phyloP scores from a whole-genome alignment of 2,113 vertebrate species.

The Terrapene triunguis region DNA sequence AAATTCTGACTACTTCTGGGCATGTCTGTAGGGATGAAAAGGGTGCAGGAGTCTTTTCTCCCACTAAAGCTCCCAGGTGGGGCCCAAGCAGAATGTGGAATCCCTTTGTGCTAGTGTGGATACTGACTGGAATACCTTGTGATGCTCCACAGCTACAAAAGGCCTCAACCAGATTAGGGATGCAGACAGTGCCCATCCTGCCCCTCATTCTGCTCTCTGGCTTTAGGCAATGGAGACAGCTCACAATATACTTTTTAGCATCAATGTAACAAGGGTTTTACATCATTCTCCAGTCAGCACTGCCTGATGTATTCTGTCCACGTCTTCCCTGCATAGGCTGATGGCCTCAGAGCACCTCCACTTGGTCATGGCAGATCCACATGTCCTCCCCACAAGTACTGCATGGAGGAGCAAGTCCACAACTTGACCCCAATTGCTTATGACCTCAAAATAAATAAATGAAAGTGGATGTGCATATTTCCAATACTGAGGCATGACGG shows the following conservation, averaged over 20 bases:
- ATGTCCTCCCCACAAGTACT: background rate
- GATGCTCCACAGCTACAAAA: background rate
- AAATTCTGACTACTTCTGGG: constrained; percentile 7
- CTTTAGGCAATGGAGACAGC: background rate
- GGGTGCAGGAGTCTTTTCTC: background rate
- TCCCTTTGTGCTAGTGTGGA: background rate
- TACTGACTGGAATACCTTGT: background rate
- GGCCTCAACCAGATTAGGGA: background rate
- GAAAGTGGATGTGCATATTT: background rate
- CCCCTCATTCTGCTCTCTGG: background rate
- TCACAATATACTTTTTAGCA: background rate
- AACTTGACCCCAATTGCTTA: background rate
- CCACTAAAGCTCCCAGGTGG: background rate
- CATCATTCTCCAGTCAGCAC: background rate
- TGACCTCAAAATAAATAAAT: background rate
- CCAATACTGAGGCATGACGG: background rate
- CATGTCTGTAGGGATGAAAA: background rate
- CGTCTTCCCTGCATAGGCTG: background rate
- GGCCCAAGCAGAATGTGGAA: background rate
- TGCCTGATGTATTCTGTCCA: background rate
- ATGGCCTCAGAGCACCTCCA: background rate
- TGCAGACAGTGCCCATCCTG: background rate
- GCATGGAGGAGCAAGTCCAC: background rate
- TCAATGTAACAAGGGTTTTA: background rate
- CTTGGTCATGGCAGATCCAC: no score